Evolutionary conservation across 2,797 vertebrate species (phyloP), one percentile per base, ranked within the genome.

Genomic region (Neosilurus mollespiculum): DNA sequence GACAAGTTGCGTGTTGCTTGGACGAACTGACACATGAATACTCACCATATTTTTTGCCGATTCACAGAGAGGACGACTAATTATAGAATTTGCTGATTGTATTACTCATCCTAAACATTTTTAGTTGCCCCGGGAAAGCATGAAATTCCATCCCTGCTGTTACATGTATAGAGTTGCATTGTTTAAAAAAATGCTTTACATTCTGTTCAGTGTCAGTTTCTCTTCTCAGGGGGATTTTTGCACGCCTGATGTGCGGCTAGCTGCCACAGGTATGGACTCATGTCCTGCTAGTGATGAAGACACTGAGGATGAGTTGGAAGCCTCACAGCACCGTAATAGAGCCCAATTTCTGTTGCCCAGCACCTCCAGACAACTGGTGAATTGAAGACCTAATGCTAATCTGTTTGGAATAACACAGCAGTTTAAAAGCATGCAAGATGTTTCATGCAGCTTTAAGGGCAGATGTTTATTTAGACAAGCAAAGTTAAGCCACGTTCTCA

Each of bases 281-380:
- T 95, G 94, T 91, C 95, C 93, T 80, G 92, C 93, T 73, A 96
- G 95, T 90, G 95, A 95, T 86, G 95, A 96, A 87, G 93, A 95
- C 88, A 95, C 95, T 0, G 95, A 94, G 67, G 93, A 95, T 87
- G 96, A 94, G 86, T 86, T 95, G 72, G 92, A 93, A 73, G 90
- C 87, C 76, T 92, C 87, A 62, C 92, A 66, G 82, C 88, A 75
- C 84, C 84, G 16, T n/a, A 62, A 87, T 83, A 92, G 91, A 84
- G 87, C 93, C 72, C 83, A 89, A 22, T 91, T 94, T 51, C 84
- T 84, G 24, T 82, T 94, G 34, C 93, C 94, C 1, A 92, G 91
- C 88, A 89, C 90, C 65, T 90, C 92, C 81, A 91, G 87, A 77
- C 94, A 95, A 72, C 89, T 90, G 93, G 96, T 97, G 89, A 86